Base-by-base conservation (phyloP, 1,140 invertebrate genomes). In the Schmidtea mediterranea region DNA sequence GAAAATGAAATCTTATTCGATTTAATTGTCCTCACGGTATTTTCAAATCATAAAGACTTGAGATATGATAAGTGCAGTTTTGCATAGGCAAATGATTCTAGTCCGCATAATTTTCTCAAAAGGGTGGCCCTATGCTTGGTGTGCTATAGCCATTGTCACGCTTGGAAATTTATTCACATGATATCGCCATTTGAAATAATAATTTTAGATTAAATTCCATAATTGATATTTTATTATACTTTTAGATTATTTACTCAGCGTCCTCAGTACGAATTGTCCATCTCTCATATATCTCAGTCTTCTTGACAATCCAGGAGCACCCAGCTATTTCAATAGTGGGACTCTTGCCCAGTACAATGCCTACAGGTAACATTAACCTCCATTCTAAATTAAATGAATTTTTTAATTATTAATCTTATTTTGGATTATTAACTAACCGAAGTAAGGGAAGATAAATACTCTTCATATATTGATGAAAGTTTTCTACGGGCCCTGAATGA, bases 281-380 rank as follows among this genome's bases (percentile, higher is more conserved):
- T 21, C 75, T 72, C 57, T 79, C 26, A 69, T 70, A 53, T 74
- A 74, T 57, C 61, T 80, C 9, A 75, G 74, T 18, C 59, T 82
- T 39, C 80, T 82, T 77, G 76, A 77, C 37, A 82, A 82, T 59
- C 69, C 71, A 2, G 76, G 74, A 1, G 74, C 75, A 2, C 77
- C 77, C 1, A 76, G 75, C 56, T 76, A 75, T 59, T 70, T 79
- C 47, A 78, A 77, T 55, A 75, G 74, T 32, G 76, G 74, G 23
- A 74, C 72, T 19, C 76, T 75, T 54, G 75, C 75, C 55, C 76
- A 80, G 57, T 77, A 78, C 58, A 57, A 76, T 12, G 76, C 78
- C 55, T 81, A 80, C 60, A 76, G 78, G 77, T 78, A 63, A 61
- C 52, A 43, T 12, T 37, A 3, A 23, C 46, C 22, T 6, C 10